phyloP scores from a whole-genome alignment of 2,888 invertebrate genomes.

The Oeneis ivallda region DNA sequence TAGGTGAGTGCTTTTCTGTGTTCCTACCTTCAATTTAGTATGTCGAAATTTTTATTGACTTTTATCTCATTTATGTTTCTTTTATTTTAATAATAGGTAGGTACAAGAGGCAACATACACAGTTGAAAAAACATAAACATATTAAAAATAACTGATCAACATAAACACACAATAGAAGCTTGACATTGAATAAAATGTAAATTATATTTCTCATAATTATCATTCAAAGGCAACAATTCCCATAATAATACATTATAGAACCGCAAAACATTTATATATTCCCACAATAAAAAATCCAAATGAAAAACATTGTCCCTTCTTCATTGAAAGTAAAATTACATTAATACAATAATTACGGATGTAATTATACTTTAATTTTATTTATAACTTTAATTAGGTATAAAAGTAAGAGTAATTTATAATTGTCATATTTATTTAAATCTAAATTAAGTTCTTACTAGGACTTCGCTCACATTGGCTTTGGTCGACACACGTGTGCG shows the following conservation, averaged over 20 bases:
- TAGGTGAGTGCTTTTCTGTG: slow-evolving; percentile 51
- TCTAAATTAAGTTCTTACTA: too few species aligned
- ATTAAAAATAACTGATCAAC: not conserved
- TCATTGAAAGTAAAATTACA: slow-evolving; percentile 2
- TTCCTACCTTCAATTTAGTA: slow-evolving; percentile 35
- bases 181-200: not conserved
- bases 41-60: not conserved
- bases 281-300: not conserved
- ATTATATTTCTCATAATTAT: not conserved
- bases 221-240: not conserved
- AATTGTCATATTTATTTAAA: too few species aligned
- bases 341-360: not conserved
- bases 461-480: too few species aligned
- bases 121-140: not conserved
- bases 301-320: not conserved
- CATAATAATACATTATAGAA: not conserved
- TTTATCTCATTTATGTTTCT: not conserved
- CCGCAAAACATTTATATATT: not conserved
- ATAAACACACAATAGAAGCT: not conserved
- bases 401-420: not conserved
- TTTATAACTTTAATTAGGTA: not conserved
- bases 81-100: not conserved
- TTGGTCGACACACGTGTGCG: too few species aligned
- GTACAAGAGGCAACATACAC: too few species aligned
- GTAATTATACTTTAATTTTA: not conserved